These are phyloP conservation scores for Homarus americanus DNA, from an alignment of 1,140 invertebrate genomes.

Conservation along the genomic window DNA sequence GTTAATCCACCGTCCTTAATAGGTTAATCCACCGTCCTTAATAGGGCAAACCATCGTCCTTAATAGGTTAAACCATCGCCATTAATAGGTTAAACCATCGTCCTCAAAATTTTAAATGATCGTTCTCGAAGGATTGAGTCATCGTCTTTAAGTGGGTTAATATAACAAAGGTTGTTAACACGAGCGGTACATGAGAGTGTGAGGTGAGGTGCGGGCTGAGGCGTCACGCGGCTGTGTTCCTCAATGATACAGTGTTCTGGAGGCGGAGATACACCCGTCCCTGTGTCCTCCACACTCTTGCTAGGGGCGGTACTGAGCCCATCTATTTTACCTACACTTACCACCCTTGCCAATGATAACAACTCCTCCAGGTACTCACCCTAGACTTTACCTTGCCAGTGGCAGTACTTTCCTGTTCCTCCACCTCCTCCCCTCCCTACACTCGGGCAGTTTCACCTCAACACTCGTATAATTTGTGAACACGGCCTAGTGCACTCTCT, in stretches of 20 bases:
- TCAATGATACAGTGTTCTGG: neutral
- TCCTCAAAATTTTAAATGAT: no score
- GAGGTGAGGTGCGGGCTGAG: neutral
- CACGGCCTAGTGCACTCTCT: neutral
- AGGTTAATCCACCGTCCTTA: no score
- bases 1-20: no score
- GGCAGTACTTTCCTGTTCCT: neutral
- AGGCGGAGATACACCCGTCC: neutral
- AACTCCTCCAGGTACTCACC: neutral
- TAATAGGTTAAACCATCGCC: no score
- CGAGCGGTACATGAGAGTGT: no score
- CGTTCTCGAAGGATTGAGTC: no score
- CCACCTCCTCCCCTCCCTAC: neutral
- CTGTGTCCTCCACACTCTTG: neutral
- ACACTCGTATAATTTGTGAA: constrained; percentile 18
- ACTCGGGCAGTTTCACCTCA: neutral
- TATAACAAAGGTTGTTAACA: no score
- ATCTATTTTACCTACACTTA: neutral
- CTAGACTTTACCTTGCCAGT: neutral
- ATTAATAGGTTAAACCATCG: no score
- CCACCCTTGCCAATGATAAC: neutral
- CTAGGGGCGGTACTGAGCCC: neutral
- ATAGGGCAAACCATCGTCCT: no score
- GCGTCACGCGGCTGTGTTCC: neutral
- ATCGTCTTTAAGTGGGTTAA: no score